Percentiles rank a stretch among this genome's conserved stretches.
These are phyloP conservation scores for Pongo abelii DNA, from an alignment of 2,113 vertebrate genomes.

Conservation along the genomic window DNA sequence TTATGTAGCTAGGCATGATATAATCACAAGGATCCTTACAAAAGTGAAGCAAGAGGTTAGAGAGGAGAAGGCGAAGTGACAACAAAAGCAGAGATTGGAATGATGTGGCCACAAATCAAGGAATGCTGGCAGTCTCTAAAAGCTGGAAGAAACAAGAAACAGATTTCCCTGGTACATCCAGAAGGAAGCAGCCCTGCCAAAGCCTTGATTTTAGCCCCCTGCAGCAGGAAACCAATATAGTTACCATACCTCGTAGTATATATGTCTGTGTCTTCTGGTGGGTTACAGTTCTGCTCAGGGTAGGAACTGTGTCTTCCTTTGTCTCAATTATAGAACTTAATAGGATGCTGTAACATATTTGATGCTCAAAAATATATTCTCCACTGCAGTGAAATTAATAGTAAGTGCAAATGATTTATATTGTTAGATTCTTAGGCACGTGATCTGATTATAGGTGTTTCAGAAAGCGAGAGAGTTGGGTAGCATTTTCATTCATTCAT, in stretches of 20 bases:
- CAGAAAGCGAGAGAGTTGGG: neutral
- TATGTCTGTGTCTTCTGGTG: neutral
- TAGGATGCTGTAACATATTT: neutral
- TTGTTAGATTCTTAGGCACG: neutral
- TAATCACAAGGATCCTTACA: neutral
- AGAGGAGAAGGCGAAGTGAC: neutral
- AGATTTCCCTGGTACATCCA: neutral
- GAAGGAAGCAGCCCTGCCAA: neutral
- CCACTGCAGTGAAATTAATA: neutral
- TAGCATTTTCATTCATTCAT: neutral
- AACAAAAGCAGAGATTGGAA: neutral
- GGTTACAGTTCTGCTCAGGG: neutral
- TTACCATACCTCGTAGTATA: neutral
- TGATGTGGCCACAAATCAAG: neutral
- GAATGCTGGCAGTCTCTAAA: neutral
- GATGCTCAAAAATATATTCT: neutral
- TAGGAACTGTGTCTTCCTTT: neutral
- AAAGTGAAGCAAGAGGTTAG: slow-evolving; percentile 1
- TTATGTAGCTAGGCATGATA: neutral
- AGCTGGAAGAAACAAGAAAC: neutral
- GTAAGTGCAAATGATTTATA: neutral
- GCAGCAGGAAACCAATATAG: neutral
- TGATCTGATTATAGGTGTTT: slow-evolving; percentile 6
- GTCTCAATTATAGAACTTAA: neutral
- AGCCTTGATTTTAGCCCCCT: neutral